Base-by-base conservation (phyloP, 2,113 vertebrate genomes). In the Microcebus ravelobensis region DNA sequence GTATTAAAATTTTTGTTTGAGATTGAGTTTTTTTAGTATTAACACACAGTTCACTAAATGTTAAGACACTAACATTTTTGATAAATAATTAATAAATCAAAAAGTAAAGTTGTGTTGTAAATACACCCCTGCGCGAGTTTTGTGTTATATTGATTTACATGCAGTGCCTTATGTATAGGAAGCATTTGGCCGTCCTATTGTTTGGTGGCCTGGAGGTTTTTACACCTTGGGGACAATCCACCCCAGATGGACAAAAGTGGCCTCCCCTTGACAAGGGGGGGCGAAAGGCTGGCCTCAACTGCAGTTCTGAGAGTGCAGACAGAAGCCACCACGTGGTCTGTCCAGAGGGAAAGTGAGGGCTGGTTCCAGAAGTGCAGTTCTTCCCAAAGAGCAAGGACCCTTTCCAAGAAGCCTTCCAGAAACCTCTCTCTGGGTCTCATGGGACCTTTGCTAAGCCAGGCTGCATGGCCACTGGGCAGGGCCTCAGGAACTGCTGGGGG, bases 161-260 rank as follows among this genome's bases (percentile, higher is more conserved):
- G 3, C n/a, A 48, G 61, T 0, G 2, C 36, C 31, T 59, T 55
- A n/a, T n/a, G 61, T 80, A 55, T 55, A 65, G 73, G 57, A 48
- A 55, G 31, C 10, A 8, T 14, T 63, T 63, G 6, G 11, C 11
- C 29, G 4, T 45, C 34, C 42, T 2, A 0, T 3, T 14, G 21
- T 8, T 42, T 14, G 3, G 8, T 3, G 21, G 13, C 77, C 23
- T 50, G 9, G 74, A 87, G 36, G 67, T 2, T 61, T 21, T 42
- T n/a, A 9, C 6, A 31, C 14, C 29, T 6, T 8, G n/a, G 5
- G n/a, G 4, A 87, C 42, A 34, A 29, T 8, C 63, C 25, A 25
- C 17, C 52, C 8, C 8, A 15, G 52, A 11, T 57, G 63, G 42
- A 5, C 34, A 42, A 59, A 25, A 42, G 14, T 7, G 20, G 42